Evolutionary conservation across 2,797 vertebrate genomes (phyloP).

Genomic region (Coilia nasus): DNA sequence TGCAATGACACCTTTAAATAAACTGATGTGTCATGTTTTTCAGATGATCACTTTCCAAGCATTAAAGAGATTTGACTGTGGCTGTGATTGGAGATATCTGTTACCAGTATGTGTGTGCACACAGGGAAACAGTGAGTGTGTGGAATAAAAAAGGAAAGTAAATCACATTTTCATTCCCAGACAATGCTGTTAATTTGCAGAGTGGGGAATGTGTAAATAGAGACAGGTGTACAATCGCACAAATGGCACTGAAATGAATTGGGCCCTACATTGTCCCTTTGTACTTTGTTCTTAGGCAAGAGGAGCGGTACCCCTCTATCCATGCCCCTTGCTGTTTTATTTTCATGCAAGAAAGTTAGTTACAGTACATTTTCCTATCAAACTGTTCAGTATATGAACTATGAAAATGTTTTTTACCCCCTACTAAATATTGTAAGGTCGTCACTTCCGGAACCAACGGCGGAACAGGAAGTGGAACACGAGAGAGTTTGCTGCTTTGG

Average conservation of each 20-base stretch:
- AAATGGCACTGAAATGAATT: slow-evolving; percentile 12
- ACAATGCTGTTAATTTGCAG: slow-evolving; percentile 25
- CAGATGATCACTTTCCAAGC: slow-evolving; percentile 22
- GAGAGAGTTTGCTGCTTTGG: no score
- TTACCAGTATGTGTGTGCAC: slow-evolving; percentile 6
- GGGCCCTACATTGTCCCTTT: not conserved
- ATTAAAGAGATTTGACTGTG: slow-evolving; percentile 37
- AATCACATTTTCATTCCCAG: slow-evolving; percentile 36
- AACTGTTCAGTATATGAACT: no score
- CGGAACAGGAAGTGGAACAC: no score
- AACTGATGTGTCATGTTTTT: slow-evolving; percentile 31
- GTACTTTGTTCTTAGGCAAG: not conserved
- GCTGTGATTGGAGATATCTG: slow-evolving; percentile 37
- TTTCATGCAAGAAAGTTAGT: no score
- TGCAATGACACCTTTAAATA: slow-evolving; percentile 26
- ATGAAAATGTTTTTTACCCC: no score
- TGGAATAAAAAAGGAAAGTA: slow-evolving; percentile 26
- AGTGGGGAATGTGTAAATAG: slow-evolving; percentile 12
- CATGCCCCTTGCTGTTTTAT: no score
- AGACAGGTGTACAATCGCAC: not conserved
- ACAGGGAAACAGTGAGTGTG: not conserved
- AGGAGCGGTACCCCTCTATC: no score
- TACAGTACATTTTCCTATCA: no score
- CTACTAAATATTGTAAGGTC: no score
- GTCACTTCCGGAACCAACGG: no score